Evolutionary conservation across 2,113 vertebrate species (phyloP).

Genomic region (Eubucco bourcierii): DNA sequence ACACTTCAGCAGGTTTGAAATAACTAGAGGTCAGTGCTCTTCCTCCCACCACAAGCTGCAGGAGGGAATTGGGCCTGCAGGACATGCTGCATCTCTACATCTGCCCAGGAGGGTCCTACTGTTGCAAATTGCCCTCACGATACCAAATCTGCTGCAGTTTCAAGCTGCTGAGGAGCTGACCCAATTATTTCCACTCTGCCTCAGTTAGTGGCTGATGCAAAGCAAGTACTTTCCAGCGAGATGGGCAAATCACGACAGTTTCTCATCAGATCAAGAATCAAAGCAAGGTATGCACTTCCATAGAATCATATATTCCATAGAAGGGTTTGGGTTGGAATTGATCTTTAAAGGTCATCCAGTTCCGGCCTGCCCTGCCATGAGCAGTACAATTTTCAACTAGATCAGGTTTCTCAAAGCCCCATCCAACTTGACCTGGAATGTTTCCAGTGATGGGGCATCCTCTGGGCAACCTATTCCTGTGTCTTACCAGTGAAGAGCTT

Average conservation of each 20-base stretch:
- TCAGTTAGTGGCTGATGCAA: neutral
- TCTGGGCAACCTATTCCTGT: too few relatives aligned
- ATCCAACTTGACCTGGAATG: too few relatives aligned
- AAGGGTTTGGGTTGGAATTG: neutral
- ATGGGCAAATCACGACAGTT: neutral
- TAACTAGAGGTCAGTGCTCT: neutral
- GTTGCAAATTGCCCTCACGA: neutral
- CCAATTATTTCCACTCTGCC: neutral
- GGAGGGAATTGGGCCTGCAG: neutral
- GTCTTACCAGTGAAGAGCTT: too few relatives aligned
- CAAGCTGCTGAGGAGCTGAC: neutral
- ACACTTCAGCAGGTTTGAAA: neutral
- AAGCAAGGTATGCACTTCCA: neutral
- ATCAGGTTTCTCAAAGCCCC: too few relatives aligned
- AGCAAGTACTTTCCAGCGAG: neutral
- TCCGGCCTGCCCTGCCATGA: too few relatives aligned
- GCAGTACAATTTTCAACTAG: too few relatives aligned
- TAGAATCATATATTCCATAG: neutral
- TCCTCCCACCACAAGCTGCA: neutral
- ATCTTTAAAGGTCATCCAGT: neutral
- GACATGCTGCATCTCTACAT: neutral
- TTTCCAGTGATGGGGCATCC: too few relatives aligned
- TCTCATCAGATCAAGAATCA: neutral
- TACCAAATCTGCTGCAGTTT: neutral
- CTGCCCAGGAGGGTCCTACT: neutral